phyloP scores from a whole-genome alignment of 2,888 invertebrate genomes.

The Tinea trinotella region DNA sequence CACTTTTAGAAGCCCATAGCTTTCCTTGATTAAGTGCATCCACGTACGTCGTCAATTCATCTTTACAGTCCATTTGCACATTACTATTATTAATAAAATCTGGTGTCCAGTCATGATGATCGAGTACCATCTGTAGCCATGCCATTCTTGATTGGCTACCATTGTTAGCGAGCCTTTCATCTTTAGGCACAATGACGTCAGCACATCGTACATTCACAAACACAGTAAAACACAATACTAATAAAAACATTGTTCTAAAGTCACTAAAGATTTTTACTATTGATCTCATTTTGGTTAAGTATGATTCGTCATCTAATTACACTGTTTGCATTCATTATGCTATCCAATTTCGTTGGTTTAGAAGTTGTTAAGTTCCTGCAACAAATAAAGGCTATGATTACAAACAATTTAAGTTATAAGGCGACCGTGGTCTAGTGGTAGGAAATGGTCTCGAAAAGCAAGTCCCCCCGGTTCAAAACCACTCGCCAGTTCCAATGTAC shows the following conservation, averaged over 20 bases:
- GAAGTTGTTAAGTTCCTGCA: constrained; percentile 1
- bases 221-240: constrained; percentile 43
- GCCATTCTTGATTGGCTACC: constrained; percentile 63
- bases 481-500: too few relatives aligned
- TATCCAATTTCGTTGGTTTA: neutral
- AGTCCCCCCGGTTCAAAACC: too few relatives aligned
- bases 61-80: constrained; percentile 53
- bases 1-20: constrained; percentile 86
- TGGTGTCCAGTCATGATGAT: constrained; percentile 74
- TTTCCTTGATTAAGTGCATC: constrained; percentile 76
- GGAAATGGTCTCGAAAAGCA: too few relatives aligned
- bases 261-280: neutral
- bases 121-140: constrained; percentile 77
- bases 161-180: constrained; percentile 23
- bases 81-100: constrained; percentile 59
- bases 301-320: neutral
- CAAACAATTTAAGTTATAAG: too few relatives aligned
- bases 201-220: constrained; percentile 57
- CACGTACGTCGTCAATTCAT: constrained; percentile 69
- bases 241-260: constrained; percentile 40
- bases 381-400: constrained; percentile 13
- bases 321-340: neutral
- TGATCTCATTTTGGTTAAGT: neutral
- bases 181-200: constrained; percentile 36
- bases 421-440: too few relatives aligned